phyloP scores from a whole-genome alignment of 1,140 invertebrate species.

The Nebria ingens region DNA sequence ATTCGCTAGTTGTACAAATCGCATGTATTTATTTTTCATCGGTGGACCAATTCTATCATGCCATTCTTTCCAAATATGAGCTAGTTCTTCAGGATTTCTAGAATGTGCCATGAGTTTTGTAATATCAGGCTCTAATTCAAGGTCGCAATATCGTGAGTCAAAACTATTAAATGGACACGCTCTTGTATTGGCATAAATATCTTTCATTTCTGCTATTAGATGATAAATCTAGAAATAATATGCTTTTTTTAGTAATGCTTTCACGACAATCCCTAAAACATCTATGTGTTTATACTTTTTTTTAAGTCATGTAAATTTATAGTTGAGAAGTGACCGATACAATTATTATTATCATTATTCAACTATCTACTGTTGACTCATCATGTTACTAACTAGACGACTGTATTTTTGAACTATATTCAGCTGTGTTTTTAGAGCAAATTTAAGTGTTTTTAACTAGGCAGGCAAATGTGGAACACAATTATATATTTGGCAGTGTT shows the following conservation, averaged over 20 bases:
- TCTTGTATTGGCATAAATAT: conserved; percentile 58
- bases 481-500: no score
- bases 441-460: no score
- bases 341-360: no score
- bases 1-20: conserved; percentile 70
- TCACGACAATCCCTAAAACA: conserved; percentile 1
- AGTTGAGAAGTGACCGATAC: no score
- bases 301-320: no score
- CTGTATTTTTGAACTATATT: no score
- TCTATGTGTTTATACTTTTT: no score
- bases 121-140: conserved; percentile 54
- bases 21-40: conserved; percentile 61
- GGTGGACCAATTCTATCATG: conserved; percentile 64
- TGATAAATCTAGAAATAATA: conserved; percentile 50
- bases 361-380: no score
- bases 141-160: conserved; percentile 46
- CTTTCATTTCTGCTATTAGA: conserved; percentile 70
- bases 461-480: no score
- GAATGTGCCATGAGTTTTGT: conserved; percentile 55
- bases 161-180: conserved; percentile 55
- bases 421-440: no score
- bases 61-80: conserved; percentile 71
- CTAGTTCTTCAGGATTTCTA: conserved; percentile 56
- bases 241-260: no score
- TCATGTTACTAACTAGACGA: no score